These are phyloP conservation scores for Mayetiola destructor DNA, from an alignment of 2,888 invertebrate genomes.

Conservation along the genomic window DNA sequence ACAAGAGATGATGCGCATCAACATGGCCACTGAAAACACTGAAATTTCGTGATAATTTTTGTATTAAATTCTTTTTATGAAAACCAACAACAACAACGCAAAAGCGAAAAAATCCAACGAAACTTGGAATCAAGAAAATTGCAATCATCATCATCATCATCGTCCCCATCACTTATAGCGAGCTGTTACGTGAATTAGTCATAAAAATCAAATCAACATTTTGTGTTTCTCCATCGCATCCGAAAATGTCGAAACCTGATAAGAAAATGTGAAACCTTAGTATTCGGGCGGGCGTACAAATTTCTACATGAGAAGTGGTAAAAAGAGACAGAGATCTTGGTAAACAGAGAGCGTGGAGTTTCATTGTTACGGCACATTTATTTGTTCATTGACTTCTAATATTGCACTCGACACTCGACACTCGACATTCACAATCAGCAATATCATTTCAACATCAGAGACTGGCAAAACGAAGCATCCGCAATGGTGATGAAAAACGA, in stretches of 20 bases:
- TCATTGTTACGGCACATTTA: neutral
- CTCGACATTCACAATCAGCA: neutral
- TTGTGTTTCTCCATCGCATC: too few species aligned
- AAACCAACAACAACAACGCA: neutral
- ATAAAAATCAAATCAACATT: constrained; percentile 6
- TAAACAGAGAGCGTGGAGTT: neutral
- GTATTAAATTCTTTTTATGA: constrained; percentile 10
- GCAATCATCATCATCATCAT: too few species aligned
- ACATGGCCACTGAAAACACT: too few species aligned
- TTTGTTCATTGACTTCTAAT: constrained; percentile 6
- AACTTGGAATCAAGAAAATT: constrained; percentile 1
- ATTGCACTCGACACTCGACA: constrained; percentile 3
- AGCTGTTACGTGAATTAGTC: constrained; percentile 2
- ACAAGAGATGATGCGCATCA: too few species aligned
- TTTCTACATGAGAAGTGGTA: too few species aligned
- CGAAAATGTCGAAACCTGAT: neutral
- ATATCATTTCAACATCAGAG: neutral
- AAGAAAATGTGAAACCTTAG: too few species aligned
- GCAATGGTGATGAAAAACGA: constrained; percentile 4
- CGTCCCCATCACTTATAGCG: constrained; percentile 10
- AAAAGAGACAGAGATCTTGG: too few species aligned
- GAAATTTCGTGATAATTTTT: too few species aligned
- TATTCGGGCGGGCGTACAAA: too few species aligned
- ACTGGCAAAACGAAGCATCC: constrained; percentile 1
- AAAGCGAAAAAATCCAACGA: neutral